Percentiles rank a stretch among this genome's conserved stretches.
These are phyloP conservation scores for Apodemus sylvaticus DNA, from an alignment of 2,113 vertebrate genomes.

Conservation along the genomic window DNA sequence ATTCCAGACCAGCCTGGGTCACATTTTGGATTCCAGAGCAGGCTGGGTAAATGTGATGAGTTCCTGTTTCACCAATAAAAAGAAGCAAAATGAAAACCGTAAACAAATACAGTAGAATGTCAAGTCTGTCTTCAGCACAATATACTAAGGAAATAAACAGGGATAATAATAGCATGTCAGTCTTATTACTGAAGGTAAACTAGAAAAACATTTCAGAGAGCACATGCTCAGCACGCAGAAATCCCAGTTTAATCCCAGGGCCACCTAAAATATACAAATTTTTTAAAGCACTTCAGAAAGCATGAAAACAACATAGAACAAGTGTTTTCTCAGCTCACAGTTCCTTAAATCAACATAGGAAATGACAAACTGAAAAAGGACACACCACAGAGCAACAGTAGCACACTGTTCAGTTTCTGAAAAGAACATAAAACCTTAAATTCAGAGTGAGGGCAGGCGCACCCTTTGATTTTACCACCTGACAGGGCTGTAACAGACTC, in stretches of 20 bases:
- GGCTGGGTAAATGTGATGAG: neutral
- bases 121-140: neutral
- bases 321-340: neutral
- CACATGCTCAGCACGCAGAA: neutral
- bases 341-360: neutral
- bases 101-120: neutral
- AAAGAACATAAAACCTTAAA: neutral
- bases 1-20: neutral
- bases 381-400: neutral
- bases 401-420: neutral
- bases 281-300: conserved; percentile 38
- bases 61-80: neutral
- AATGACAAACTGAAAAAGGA: neutral
- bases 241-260: neutral
- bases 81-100: neutral
- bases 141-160: conserved; percentile 33
- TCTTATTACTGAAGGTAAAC: neutral
- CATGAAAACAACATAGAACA: neutral
- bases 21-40: neutral
- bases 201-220: neutral
- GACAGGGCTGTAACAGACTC: neutral
- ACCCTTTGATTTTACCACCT: conserved; percentile 52
- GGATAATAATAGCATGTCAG: neutral
- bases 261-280: neutral
- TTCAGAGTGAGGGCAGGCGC: conserved; percentile 1